These are phyloP conservation scores for Pteruthius melanotis DNA, from an alignment of 2,113 vertebrate genomes.

Conservation along the genomic window DNA sequence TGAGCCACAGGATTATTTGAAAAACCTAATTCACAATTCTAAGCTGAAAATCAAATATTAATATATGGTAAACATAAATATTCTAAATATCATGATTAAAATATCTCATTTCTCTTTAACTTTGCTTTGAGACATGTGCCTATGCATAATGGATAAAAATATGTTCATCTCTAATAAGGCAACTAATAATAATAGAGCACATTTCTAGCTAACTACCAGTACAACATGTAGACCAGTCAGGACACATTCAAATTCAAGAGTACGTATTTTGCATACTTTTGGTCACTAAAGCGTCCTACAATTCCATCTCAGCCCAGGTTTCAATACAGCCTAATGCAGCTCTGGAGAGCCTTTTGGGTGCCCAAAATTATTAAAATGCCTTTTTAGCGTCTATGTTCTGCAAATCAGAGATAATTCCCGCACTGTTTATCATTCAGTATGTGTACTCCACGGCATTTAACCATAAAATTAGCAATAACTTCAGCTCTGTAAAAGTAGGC, in stretches of 20 bases:
- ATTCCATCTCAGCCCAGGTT: neutral
- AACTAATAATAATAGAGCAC: neutral
- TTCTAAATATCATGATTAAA: neutral
- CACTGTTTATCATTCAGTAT: neutral
- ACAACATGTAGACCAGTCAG: neutral
- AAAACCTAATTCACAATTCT: neutral
- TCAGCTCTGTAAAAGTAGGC: neutral
- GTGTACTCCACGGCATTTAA: neutral
- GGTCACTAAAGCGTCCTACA: neutral
- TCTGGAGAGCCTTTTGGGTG: neutral
- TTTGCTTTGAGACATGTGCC: neutral
- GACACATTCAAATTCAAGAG: neutral
- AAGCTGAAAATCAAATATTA: neutral
- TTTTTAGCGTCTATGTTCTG: neutral
- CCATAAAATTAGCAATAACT: neutral
- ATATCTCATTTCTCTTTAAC: neutral
- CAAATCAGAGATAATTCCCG: neutral
- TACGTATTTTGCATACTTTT: neutral
- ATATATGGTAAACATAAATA: neutral
- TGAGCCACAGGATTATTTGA: neutral
- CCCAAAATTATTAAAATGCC: neutral
- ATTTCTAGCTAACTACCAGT: neutral
- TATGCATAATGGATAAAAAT: neutral
- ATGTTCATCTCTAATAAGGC: neutral
- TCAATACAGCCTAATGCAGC: rapidly evolving